Conservation (phyloP, 1,140 invertebrate species). For the Melipona quadrifasciata region DNA sequence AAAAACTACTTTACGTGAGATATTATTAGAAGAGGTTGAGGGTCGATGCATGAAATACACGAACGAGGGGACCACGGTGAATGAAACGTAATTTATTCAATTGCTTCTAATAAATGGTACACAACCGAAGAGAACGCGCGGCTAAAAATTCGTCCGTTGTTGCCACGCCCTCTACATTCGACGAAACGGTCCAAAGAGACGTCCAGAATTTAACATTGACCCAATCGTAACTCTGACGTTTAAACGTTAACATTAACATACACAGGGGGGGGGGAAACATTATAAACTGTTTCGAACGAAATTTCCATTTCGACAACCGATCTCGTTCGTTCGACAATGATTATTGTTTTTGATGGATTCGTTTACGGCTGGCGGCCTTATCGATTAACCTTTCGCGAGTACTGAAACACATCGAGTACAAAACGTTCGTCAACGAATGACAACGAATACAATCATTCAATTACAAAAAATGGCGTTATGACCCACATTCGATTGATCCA, state of each 20-base stretch:
- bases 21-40: neutral
- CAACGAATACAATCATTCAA: neutral
- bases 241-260: neutral
- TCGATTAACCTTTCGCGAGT: neutral
- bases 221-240: neutral
- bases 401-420: neutral
- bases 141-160: conserved; percentile 50
- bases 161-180: conserved; percentile 26
- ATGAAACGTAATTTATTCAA: conserved; percentile 73
- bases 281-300: neutral
- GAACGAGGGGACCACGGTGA: conserved; percentile 39
- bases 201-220: conserved; percentile 10
- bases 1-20: neutral
- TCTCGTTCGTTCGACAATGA: conserved; percentile 7
- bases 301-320: conserved; percentile 4
- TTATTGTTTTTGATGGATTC: conserved; percentile 7
- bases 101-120: conserved; percentile 69
- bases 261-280: no score
- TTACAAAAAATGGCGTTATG: neutral
- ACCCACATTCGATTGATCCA: neutral
- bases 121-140: conserved; percentile 30
- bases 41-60: neutral
- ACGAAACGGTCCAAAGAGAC: neutral
- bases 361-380: neutral
- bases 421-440: neutral